Percentiles rank a stretch among this genome's conserved stretches.
Conservation (phyloP, 2,888 invertebrate species). For the Chromoteleia sp. region DNA sequence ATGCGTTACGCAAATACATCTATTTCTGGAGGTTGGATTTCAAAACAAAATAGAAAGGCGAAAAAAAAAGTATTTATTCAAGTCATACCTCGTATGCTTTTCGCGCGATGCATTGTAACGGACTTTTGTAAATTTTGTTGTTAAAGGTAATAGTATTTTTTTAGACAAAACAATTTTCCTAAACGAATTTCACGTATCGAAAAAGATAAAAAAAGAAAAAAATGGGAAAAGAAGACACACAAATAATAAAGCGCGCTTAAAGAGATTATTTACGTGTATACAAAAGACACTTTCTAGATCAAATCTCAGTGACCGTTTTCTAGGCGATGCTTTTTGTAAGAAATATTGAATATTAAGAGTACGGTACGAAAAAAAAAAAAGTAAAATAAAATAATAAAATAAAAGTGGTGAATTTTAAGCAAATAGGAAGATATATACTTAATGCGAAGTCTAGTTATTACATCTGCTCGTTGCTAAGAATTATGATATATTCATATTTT, state of each 20-base stretch:
- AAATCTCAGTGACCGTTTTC: conserved; percentile 72
- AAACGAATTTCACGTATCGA: conserved; percentile 74
- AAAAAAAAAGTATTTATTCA: conserved; percentile 30
- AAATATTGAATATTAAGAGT: conserved; percentile 57
- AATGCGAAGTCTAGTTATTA: conserved; percentile 67
- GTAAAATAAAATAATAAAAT: conserved; percentile 13
- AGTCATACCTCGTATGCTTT: conserved; percentile 63
- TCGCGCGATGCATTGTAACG: conserved; percentile 69
- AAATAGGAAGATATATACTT: conserved; percentile 58
- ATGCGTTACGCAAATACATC: conserved; percentile 45
- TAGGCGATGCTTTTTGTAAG: conserved; percentile 67
- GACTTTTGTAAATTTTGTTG: conserved; percentile 69
- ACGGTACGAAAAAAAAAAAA: conserved; percentile 38
- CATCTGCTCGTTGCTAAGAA: conserved; percentile 69
- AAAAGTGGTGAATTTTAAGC: conserved; percentile 52
- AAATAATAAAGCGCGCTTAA: conserved; percentile 69
- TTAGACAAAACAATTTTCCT: conserved; percentile 75
- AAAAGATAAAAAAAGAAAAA: conserved; percentile 32
- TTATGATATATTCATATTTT: conserved; percentile 74
- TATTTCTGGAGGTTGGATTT: conserved; percentile 48
- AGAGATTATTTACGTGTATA: conserved; percentile 76
- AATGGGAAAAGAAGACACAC: conserved; percentile 1
- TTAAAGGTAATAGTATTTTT: conserved; percentile 78
- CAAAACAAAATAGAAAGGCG: conserved; percentile 5
- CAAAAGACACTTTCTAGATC: conserved; percentile 62